Base-by-base conservation (phyloP, 2,797 vertebrate genomes). In the Hydrocynus forskahlii region DNA sequence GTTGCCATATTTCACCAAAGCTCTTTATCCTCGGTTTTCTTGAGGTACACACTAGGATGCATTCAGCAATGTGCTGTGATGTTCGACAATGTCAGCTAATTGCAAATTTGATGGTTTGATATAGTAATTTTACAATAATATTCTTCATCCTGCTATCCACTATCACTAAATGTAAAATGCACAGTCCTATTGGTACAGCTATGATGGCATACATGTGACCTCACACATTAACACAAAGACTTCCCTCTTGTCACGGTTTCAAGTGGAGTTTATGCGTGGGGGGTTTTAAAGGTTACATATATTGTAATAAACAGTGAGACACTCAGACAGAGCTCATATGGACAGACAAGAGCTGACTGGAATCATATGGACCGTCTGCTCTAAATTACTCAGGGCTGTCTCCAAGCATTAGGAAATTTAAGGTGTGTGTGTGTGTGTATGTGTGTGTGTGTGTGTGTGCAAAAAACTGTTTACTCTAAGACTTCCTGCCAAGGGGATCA, bases 401-500 rank as follows among this genome's bases (percentile, higher is more conserved):
- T 81, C 23, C 78, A 80, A 78, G 76, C 79, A 78, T 64, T 38
- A 73, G 67, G 76, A 83, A 62, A 81, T 76, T 70, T 76, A 77
- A 80, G 72, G 57, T 66, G 76, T 81, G 68, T 77, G 29, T 78
- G 55, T 38, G n/a, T 62, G 29, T 78, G 43, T 13, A 40, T 25
- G 54, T 59, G 60, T 43, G 64, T 48, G 52, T 70, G 78, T 50
- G 50, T 78, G 74, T 63, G 71, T 70, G 55, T 7, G 40, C 64
- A 76, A 86, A 78, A 77, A 75, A 89, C 85, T 86, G 86, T 88
- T 90, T 90, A 87, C 89, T 88, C 86, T 90, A 81, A 83, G 88
- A 91, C 88, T 92, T 94, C 93, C 93, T 91, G 90, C 90, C 87
- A 89, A 80, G 76, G 80, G 85, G 62, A 88, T 86, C 89, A 83